Evolutionary conservation across 2,113 vertebrate species (phyloP), one percentile per base, ranked within the genome.

Genomic region (Heterocephalus glaber): DNA sequence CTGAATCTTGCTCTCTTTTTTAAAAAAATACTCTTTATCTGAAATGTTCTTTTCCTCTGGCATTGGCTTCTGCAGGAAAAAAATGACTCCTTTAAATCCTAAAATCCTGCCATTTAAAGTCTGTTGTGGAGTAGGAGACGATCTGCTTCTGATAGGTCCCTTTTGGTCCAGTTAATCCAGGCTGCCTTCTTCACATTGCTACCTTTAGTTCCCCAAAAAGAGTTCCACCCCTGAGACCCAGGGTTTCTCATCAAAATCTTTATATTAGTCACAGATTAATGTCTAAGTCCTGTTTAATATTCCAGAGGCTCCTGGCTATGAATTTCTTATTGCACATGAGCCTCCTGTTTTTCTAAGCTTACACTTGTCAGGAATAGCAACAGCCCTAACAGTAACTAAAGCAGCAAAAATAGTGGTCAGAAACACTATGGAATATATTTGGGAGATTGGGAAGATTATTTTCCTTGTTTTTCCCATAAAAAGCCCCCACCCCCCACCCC

Each of bases 221-320:
- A 65, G 13, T 52, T 97, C 95, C 97, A 97, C 97, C 89, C 28
- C 96, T 52, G 89, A 97, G 70, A 97, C 95, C 94, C 89, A 95
- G 56, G 11, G 92, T 97, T 97, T 98, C 95, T 98, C 95, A 96
- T 88, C 92, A 88, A 91, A 97, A 60, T 90, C 96, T 97, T 98
- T 98, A 83, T 91, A 90, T 98, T 97, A 87, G 86, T 92, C 88
- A 95, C 97, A 96, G 58, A 80, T 90, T 96, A 95, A 92, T 92
- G 96, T 96, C 91, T 94, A 95, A 98, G 95, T 97, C 85, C 17
- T 96, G 87, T 86, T 77, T 97, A 89, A 79, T 97, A 95, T 97
- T 61, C 0, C 90, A 92, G 91, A 96, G 88, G 95, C 94, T 90
- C 74, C 86, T 96, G 60, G 86, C n/a, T 97, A 80, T 98, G 98